A percentile compares a stretch with the other conserved stretches of the same genome.
Evolutionary conservation across 2,797 vertebrate species (phyloP).

Genomic region (Psittacula derbiana): DNA sequence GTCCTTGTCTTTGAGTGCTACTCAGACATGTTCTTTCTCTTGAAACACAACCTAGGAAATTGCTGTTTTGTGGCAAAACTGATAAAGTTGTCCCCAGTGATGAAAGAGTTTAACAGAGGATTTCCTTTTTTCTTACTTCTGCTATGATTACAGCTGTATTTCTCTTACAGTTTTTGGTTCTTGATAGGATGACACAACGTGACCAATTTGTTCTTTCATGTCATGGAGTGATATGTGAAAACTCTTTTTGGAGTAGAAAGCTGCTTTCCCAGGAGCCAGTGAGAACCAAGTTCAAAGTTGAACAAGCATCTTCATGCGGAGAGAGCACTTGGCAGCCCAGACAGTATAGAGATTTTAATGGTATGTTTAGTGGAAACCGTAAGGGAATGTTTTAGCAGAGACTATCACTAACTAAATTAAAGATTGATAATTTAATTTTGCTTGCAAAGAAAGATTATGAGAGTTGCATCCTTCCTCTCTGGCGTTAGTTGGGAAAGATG

Average conservation of each 20-base stretch:
- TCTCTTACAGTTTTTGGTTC: neutral
- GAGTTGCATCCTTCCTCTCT: slow-evolving; percentile 45
- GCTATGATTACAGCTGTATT: neutral
- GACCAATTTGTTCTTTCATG: neutral
- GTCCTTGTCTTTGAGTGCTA: neutral
- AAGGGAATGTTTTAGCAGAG: slow-evolving; percentile 61
- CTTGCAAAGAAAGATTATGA: slow-evolving; percentile 63
- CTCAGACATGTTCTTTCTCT: neutral
- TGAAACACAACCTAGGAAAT: neutral
- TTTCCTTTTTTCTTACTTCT: neutral
- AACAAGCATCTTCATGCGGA: slow-evolving; percentile 14
- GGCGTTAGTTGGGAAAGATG: slow-evolving; percentile 17
- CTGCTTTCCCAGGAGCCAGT: slow-evolving; percentile 54
- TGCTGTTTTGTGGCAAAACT: neutral
- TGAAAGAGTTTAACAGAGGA: neutral
- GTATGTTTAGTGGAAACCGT: slow-evolving; percentile 56
- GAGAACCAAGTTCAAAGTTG: slow-evolving; percentile 56
- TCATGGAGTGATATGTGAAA: neutral
- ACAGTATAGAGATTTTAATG: slow-evolving; percentile 38
- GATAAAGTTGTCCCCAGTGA: neutral
- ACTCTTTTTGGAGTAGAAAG: neutral
- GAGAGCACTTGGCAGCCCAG: slow-evolving; percentile 33
- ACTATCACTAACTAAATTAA: slow-evolving; percentile 72
- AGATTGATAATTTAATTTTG: slow-evolving; percentile 72
- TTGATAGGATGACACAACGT: neutral